These are phyloP conservation scores for Leptinotarsa rubiginosa DNA, from an alignment of 2,888 invertebrate species.

Conservation along the genomic window DNA sequence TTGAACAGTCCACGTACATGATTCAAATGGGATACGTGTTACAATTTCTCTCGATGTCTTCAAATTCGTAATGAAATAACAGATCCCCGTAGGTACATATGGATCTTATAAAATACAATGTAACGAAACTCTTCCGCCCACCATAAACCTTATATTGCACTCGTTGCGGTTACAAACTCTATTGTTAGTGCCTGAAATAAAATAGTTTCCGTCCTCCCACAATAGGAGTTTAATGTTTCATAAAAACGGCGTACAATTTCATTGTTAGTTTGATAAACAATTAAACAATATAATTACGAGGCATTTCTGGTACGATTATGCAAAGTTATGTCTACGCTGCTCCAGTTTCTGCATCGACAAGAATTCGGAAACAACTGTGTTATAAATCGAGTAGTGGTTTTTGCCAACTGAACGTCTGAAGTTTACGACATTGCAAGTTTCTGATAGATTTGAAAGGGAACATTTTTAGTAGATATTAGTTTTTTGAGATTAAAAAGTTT, in stretches of 20 bases:
- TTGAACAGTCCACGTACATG: too few relatives aligned
- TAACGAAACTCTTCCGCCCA: neutral
- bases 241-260: constrained; percentile 7
- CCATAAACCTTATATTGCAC: neutral
- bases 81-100: neutral
- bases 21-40: too few relatives aligned
- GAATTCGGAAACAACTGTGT: neutral
- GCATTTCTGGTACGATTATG: constrained; percentile 2
- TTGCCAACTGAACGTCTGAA: neutral
- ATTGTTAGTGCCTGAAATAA: constrained; percentile 8
- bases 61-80: too few relatives aligned
- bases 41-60: too few relatives aligned
- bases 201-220: constrained; percentile 17
- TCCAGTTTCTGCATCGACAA: constrained; percentile 6
- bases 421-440: too few relatives aligned
- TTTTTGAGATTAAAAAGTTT: too few relatives aligned
- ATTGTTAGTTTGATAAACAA: constrained; percentile 5
- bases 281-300: constrained; percentile 2
- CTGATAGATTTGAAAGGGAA: too few relatives aligned
- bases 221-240: constrained; percentile 16
- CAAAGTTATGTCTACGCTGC: constrained; percentile 11
- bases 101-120: neutral
- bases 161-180: neutral
- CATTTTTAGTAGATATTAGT: too few relatives aligned
- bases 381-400: neutral